Percentiles rank a stretch among this genome's conserved stretches.
phyloP scores from a whole-genome alignment of 2,113 vertebrate species.

The Perca fluviatilis region DNA sequence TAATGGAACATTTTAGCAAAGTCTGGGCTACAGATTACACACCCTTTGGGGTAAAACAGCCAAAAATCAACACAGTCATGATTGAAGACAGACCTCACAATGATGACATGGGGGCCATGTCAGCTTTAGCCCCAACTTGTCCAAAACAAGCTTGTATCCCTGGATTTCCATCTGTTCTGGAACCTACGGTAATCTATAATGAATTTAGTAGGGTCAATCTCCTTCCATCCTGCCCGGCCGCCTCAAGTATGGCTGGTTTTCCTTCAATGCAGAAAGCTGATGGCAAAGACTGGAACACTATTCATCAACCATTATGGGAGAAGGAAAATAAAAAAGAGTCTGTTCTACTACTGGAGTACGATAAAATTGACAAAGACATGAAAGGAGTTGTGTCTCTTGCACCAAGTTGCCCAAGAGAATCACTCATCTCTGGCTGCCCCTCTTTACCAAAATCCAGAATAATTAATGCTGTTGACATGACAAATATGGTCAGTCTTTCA shows the following conservation, averaged over 20 bases:
- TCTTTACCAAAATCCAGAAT: slow-evolving; percentile 44
- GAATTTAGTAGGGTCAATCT: slow-evolving; percentile 21
- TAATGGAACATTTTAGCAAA: slow-evolving; percentile 22
- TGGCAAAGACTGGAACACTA: slow-evolving; percentile 49
- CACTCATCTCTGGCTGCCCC: slow-evolving; percentile 56
- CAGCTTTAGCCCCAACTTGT: slow-evolving; percentile 42
- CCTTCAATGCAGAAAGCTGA: slow-evolving; percentile 62
- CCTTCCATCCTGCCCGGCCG: slow-evolving; percentile 39
- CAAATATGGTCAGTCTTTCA: slow-evolving; percentile 55
- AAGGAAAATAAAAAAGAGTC: slow-evolving; percentile 2
- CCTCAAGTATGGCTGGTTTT: slow-evolving; percentile 56
- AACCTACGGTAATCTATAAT: slow-evolving; percentile 5
- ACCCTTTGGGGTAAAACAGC: not conserved
- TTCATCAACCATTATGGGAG: slow-evolving; percentile 44
- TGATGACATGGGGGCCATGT: slow-evolving; percentile 49
- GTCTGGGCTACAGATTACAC: slow-evolving; percentile 35
- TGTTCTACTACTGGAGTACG: not conserved
- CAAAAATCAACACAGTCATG: not conserved
- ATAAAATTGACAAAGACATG: slow-evolving; percentile 18
- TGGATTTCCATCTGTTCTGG: slow-evolving; percentile 52
- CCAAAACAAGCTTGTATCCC: slow-evolving; percentile 41
- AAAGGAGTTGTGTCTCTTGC: slow-evolving; percentile 51
- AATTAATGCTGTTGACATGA: slow-evolving; percentile 11
- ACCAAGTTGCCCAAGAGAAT: slow-evolving; percentile 58
- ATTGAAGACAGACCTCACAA: slow-evolving; percentile 38